Evolutionary conservation across 2,113 vertebrate species (phyloP), one percentile per base, ranked within the genome.

Genomic region (Uropsilus gracilis): DNA sequence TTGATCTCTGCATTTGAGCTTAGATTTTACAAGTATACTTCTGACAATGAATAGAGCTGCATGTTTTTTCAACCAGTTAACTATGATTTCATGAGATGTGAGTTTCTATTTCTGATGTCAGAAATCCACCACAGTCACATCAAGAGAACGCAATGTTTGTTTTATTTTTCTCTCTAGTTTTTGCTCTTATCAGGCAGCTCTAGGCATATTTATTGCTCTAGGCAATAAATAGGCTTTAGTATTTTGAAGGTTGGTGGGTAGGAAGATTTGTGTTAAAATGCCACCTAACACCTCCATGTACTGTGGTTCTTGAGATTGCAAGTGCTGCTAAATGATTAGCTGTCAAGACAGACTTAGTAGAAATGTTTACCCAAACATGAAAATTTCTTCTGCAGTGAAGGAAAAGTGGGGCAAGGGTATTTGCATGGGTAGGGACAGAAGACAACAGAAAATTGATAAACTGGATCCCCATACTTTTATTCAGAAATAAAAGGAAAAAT

Each of bases 1-100:
- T 73, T 69, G 44, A 63, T 90, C 48, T 89, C 59, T 73, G 30
- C 28, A 63, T 42, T 8, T 59, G 55, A 80, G 81, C 50, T 90
- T 66, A 82, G 48, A 78, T 97, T 95, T 93, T 72, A 34, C 73
- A 86, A 93, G 42, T 55, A 63, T 42, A 75, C 17, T 83, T 95
- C 44, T 91, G 80, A 84, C 72, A 81, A 75, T 66, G 55, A 93
- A 39, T 32, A 61, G 34, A 30, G 77, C 37, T 71, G 46, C 8
- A 6, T 39, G 63, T 73, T 90, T 89, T 87, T 55, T 68, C n/a
- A 76, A 87, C 59, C 83, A 75, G 46, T 75, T 85, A 87, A 81
- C 44, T 78, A 68, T 59, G 30, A 82, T 90, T 86, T 92, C 71
- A 64, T 17, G 44, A 75, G 50, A 73, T 39, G 6, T 37, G 20